Base-by-base conservation (phyloP, 2,797 vertebrate genomes). In the Cirrhinus molitorella region DNA sequence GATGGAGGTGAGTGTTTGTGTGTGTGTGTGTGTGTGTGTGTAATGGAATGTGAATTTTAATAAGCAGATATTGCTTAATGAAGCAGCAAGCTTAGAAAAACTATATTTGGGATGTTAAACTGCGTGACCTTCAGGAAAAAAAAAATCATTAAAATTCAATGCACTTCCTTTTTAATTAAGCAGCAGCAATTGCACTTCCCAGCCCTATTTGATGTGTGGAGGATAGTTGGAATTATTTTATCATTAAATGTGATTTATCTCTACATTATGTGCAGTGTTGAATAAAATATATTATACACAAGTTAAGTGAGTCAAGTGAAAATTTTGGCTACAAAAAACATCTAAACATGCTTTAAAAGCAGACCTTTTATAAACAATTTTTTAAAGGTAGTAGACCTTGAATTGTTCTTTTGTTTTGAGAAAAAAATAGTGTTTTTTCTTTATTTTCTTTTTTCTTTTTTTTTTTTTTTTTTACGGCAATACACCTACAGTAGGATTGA, bases 1-100 rank as follows among this genome's bases (percentile, higher is more conserved):
- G 14, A 91, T 95, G 87, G 95, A 95, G 94, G 95, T 95, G 78
- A 94, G 92, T 85, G 43, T 49, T n/a, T n/a, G 7, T 84, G 67
- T 72, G 66, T 4, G n/a, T 57, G 21, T 71, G 28, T 65, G 49
- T 55, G 3, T 9, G 40, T 21, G 49, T 79, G 74, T 28, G 14
- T 17, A 10, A 45, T 11, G 40, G 47, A 65, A 70, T 49, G 23
- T 19, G 6, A 55, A 53, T 75, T 51, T 17, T 40, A 23, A 73
- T 49, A 73, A 19, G 25, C 14, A n/a, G 21, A 28, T 67, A 34
- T 53, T 79, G 45, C 40, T 47, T 37, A 73, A 63, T 73, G 43
- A 37, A 63, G 40, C 13, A 25, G 8, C 2, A 37, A 73, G 25
- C 34, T 57, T 57, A 47, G 51, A 72, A 6, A 16, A 63, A 37